Conservation (phyloP, 2,888 invertebrate species). For the Lottia scabra region DNA sequence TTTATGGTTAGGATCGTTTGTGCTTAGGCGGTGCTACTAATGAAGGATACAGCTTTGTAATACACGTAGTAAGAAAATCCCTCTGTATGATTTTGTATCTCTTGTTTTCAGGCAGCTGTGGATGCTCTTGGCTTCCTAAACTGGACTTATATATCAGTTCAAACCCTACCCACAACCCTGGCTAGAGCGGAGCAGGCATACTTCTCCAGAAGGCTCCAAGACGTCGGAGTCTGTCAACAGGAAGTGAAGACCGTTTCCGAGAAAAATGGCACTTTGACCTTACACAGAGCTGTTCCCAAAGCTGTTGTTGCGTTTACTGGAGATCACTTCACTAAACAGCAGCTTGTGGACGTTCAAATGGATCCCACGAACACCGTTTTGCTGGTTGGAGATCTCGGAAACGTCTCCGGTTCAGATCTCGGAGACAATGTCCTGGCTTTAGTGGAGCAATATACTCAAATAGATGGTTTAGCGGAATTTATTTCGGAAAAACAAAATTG, state of each 20-base stretch:
- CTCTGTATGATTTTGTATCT: no score
- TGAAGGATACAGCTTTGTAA: no score
- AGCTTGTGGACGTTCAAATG: neutral
- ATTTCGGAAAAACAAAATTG: neutral
- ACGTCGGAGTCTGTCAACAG: neutral
- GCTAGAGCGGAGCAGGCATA: slow-evolving; percentile 23
- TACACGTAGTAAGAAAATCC: no score
- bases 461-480: neutral
- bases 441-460: neutral
- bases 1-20: no score
- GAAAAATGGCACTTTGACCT: neutral
- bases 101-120: slow-evolving; percentile 29
- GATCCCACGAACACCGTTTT: neutral
- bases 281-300: neutral
- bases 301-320: slow-evolving; percentile 15
- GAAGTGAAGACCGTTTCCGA: neutral
- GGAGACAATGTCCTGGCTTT: slow-evolving; percentile 1
- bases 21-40: no score
- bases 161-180: slow-evolving; percentile 21
- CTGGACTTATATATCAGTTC: slow-evolving; percentile 38
- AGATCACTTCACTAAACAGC: neutral
- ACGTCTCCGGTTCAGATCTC: neutral
- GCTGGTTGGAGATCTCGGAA: neutral
- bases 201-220: slow-evolving; percentile 1
- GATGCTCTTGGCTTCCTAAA: slow-evolving; percentile 22